These are phyloP conservation scores for Limenitis camilla DNA, from an alignment of 2,888 invertebrate genomes.

Conservation along the genomic window DNA sequence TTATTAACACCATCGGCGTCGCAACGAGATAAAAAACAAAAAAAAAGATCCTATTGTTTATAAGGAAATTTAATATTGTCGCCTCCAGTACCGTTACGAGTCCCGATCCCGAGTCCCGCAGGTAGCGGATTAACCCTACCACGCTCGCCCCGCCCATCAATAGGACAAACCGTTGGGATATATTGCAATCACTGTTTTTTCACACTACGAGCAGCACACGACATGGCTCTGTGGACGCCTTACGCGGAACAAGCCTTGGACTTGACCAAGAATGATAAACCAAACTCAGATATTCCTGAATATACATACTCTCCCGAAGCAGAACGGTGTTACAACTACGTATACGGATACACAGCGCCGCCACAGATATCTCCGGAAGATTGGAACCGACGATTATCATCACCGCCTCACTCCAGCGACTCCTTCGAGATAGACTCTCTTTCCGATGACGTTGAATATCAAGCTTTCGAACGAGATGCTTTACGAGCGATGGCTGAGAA, in stretches of 20 bases:
- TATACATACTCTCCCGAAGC: constrained; percentile 24
- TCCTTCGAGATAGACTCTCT: constrained; percentile 47
- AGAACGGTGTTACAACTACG: constrained; percentile 11
- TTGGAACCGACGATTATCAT: constrained; percentile 39
- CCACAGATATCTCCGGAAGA: constrained; percentile 40
- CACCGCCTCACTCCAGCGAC: constrained; percentile 56
- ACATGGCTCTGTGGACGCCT: constrained; percentile 59
- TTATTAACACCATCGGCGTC: not conserved
- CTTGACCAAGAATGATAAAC: constrained; percentile 40
- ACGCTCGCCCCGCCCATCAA: constrained; percentile 23
- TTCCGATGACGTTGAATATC: constrained; percentile 75
- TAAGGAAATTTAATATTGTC: constrained; percentile 16
- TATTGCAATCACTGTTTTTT: constrained; percentile 16
- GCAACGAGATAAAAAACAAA: constrained; percentile 1
- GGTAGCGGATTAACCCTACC: constrained; percentile 26
- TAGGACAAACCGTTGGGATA: constrained; percentile 13
- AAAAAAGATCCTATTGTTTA: constrained; percentile 13
- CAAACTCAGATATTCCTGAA: constrained; percentile 31
- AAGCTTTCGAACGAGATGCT: constrained; percentile 80
- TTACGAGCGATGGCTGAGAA: constrained; percentile 78
- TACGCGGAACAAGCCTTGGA: constrained; percentile 55
- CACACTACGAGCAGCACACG: constrained; percentile 8
- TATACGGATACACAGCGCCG: constrained; percentile 29
- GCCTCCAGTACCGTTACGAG: constrained; percentile 28
- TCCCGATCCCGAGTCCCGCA: constrained; percentile 15